These are phyloP conservation scores for Tetraneura akinire DNA, from an alignment of 1,140 invertebrate species.

Conservation along the genomic window DNA sequence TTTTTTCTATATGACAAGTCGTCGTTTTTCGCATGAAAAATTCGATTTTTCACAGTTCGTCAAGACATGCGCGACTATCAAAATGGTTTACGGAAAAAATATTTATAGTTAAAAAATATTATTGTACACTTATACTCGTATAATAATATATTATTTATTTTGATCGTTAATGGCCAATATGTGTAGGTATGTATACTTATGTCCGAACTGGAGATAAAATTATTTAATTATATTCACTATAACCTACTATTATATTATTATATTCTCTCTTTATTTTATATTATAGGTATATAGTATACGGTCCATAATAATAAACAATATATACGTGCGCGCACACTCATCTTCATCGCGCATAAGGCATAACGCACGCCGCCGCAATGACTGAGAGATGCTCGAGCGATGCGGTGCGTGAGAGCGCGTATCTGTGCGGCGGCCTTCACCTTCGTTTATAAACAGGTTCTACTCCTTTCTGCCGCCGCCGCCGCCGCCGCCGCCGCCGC, in stretches of 20 bases:
- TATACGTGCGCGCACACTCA: too few relatives aligned
- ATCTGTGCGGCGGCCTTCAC: constrained; percentile 29
- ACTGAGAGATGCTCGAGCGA: background rate
- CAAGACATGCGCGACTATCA: background rate
- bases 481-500: background rate
- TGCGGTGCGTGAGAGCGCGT: background rate
- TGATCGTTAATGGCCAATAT: too few relatives aligned
- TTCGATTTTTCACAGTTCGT: constrained; percentile 27
- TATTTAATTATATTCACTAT: too few relatives aligned
- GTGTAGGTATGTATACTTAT: too few relatives aligned
- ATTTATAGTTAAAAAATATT: too few relatives aligned
- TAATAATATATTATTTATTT: too few relatives aligned
- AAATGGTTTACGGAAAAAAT: background rate
- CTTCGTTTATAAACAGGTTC: constrained; percentile 35
- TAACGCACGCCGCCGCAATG: background rate
- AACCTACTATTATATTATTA: too few relatives aligned
- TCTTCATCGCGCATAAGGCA: background rate
- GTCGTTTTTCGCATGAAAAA: constrained; percentile 42
- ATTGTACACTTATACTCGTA: too few relatives aligned
- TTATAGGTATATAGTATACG: too few relatives aligned
- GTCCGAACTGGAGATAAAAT: too few relatives aligned
- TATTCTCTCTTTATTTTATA: too few relatives aligned
- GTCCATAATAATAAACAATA: too few relatives aligned
- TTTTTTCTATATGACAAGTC: constrained; percentile 11
- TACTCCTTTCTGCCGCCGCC: background rate